These are phyloP conservation scores for Gopherus flavomarginatus DNA, from an alignment of 2,113 vertebrate genomes.

Conservation along the genomic window DNA sequence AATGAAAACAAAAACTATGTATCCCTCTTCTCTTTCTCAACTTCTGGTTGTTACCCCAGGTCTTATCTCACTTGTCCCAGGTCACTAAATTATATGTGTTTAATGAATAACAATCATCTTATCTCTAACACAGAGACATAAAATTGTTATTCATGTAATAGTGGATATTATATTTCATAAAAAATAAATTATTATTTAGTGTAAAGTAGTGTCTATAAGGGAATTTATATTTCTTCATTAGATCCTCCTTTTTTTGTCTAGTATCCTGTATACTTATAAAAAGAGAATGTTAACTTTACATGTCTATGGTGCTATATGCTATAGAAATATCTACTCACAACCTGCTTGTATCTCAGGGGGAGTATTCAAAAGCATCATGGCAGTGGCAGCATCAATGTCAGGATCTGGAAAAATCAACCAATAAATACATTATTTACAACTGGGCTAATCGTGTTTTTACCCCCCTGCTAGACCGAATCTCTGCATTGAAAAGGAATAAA, in stretches of 20 bases:
- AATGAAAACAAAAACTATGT: constrained; percentile 68
- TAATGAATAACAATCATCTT: constrained; percentile 68
- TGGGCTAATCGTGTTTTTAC: constrained; percentile 61
- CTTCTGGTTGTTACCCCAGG: constrained; percentile 48
- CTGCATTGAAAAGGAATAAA: constrained; percentile 30
- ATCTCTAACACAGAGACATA: constrained; percentile 11
- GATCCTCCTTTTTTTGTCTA: constrained; percentile 66
- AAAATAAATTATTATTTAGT: constrained; percentile 56
- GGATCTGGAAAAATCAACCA: constrained; percentile 90
- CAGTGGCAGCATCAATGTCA: constrained; percentile 88
- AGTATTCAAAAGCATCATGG: constrained; percentile 91
- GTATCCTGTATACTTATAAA: constrained; percentile 43
- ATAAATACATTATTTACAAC: constrained; percentile 87
- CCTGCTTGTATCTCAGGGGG: constrained; percentile 88
- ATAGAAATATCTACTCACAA: constrained; percentile 89
- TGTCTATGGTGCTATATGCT: constrained; percentile 82
- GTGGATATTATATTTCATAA: constrained; percentile 28
- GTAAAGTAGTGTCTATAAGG: constrained; percentile 45
- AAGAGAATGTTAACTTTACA: constrained; percentile 78
- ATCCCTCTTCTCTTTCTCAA: constrained; percentile 33
- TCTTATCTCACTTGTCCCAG: not conserved
- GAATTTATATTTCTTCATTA: constrained; percentile 55
- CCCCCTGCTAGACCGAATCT: constrained; percentile 55
- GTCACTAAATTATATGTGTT: constrained; percentile 20
- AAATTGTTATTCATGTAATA: constrained; percentile 60